phyloP scores from a whole-genome alignment of 2,888 invertebrate genomes.

The Sminthurides aquaticus region DNA sequence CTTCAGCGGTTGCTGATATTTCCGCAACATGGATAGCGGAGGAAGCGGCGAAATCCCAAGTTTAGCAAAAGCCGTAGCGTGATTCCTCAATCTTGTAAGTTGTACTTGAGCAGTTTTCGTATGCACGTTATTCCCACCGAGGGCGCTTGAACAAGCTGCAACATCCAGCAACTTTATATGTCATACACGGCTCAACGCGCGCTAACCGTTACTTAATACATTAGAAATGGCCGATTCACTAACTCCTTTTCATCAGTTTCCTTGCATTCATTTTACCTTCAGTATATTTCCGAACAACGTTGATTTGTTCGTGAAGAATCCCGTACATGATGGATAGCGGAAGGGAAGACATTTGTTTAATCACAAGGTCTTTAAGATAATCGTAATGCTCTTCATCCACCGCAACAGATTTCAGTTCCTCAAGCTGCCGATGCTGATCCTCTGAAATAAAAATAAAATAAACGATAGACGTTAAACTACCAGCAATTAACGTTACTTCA shows the following conservation, averaged over 20 bases:
- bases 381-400: constrained; percentile 4
- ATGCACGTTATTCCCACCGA: constrained; percentile 1
- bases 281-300: too few relatives aligned
- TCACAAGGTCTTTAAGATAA: constrained; percentile 5
- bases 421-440: background rate
- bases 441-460: background rate
- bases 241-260: too few relatives aligned
- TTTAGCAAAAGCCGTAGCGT: constrained; percentile 1
- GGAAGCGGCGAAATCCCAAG: constrained; percentile 13
- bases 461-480: background rate
- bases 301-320: constrained; percentile 8
- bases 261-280: too few relatives aligned
- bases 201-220: too few relatives aligned
- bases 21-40: constrained; percentile 6
- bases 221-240: too few relatives aligned
- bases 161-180: too few relatives aligned
- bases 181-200: too few relatives aligned
- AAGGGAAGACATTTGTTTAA: constrained; percentile 7
- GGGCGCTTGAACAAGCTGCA: too few relatives aligned
- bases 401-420: background rate
- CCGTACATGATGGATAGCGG: constrained; percentile 18
- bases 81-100: constrained; percentile 5
- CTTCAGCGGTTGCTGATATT: constrained; percentile 10
- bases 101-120: constrained; percentile 12
- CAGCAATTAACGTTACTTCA: too few relatives aligned